Evolutionary conservation across 2,888 invertebrate species (phyloP), one percentile per base, ranked within the genome.

Genomic region (Cheilosia impressa): DNA sequence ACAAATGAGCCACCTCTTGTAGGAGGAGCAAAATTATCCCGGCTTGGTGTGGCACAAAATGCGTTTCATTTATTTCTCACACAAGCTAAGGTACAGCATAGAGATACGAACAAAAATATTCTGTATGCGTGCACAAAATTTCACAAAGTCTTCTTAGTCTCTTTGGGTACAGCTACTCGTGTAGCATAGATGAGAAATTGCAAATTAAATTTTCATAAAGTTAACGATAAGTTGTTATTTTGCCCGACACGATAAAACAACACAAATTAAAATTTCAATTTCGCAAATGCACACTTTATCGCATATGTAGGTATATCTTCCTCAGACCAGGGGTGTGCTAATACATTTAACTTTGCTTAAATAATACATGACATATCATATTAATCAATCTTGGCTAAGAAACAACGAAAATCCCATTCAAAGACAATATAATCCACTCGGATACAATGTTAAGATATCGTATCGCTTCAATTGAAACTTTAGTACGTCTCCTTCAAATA

Each of bases 131-230:
- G 71, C 71, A 73, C 62, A 73, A 72, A 83, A 83, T 73, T 68
- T 57, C 45, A 78, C 78, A 68, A 78, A 72, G 60, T 72, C 73
- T 68, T 63, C 34, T 2, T 71, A 45, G 27, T 15, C 52, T 43
- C 24, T 68, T 31, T 57, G 55, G 43, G 22, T 71, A 22, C 22
- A n/a, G n/a, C 6, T 27, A 15, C 45, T 17, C 58, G 34, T 24
- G 10, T 27, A 13, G 43, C 43, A 55, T 60, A 45, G 62, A 83
- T 73, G 43, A 78, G 57, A 78, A 83, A 83, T 83, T 83, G 73
- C 73, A 83, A 83, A 83, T 83, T 83, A 83, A 78, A 83, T 83
- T 83, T 83, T 83, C 78, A 78, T 73, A 73, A 78, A 83, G 78
- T 78, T 78, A 78, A 75, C 73, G 65, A 78, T 78, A 38, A 22